Evolutionary conservation across 2,113 vertebrate genomes (phyloP), one percentile per base, ranked within the genome.

Genomic region (Balaenoptera acutorostrata): DNA sequence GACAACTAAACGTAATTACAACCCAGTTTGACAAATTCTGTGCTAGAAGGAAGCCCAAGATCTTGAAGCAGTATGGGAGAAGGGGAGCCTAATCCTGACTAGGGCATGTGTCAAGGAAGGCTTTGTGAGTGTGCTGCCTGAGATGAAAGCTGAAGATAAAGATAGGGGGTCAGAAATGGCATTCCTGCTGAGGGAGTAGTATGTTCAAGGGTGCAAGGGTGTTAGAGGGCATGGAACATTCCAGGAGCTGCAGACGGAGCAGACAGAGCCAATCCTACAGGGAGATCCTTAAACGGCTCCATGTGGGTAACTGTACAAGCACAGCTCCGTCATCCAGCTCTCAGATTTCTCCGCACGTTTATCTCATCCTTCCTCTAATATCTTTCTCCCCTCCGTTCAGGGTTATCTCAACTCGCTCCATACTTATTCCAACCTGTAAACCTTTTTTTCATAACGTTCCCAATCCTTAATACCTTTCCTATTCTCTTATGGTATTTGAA

Each of bases 31-130:
- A 88, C 12, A 63, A 41, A 77, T 18, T 61, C n/a, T 69, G 0
- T 75, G 27, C 41, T 88, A 52, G 77, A 97, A 83, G 29, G 74
- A 95, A 88, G 27, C 29, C 31, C 39, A n/a, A 44, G 52, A 44
- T 77, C 69, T 5, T 71, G 11, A 21, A 18, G 21, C 3, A 8
- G 57, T 23, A 0, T 21, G 5, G 49, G 80, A 80, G 44, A 52
- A 64, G 25, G 57, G 29, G 15, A n/a, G 12, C 21, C 61, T 55
- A 29, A 21, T 36, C 36, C 23, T 49, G 18, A 14, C 1, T 8
- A 13, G n/a, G 4, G 0, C 4, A 8, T 6, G 6, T 68, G 14
- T 86, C 61, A 21, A 13, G 77, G 44, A 25, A 17, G 49, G 3
- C 33, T 66, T 33, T 9, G 0, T 15, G 31, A 41, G 7, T 15